Conservation (phyloP, 1,140 invertebrate species). For the Trigoniulus corallinus region DNA sequence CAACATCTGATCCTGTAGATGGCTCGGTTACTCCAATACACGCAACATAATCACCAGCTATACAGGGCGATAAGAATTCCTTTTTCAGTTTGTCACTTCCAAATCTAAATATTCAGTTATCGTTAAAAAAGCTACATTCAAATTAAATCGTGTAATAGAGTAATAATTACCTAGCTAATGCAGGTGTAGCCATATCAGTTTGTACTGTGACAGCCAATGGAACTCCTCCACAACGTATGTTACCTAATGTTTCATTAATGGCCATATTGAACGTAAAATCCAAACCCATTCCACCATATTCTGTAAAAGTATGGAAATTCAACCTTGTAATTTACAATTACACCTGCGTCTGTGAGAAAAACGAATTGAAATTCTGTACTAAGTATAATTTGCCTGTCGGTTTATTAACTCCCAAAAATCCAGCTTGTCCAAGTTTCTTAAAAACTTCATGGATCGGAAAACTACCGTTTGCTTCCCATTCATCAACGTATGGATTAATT, state of each 20-base stretch:
- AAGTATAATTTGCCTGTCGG: slow-evolving; percentile 23
- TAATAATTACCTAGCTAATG: slow-evolving; percentile 22
- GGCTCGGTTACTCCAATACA: slow-evolving; percentile 40
- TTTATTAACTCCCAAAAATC: slow-evolving; percentile 36
- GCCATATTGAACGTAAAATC: slow-evolving; percentile 39
- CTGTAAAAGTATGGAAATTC: slow-evolving; percentile 20
- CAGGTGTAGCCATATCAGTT: slow-evolving; percentile 36
- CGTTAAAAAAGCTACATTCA: background rate
- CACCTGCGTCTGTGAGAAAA: too few species aligned
- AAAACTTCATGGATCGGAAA: slow-evolving; percentile 39
- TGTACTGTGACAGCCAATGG: slow-evolving; percentile 41
- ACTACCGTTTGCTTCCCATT: slow-evolving; percentile 33
- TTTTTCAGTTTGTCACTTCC: slow-evolving; percentile 37
- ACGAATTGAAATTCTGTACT: too few species aligned
- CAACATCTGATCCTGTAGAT: slow-evolving; percentile 39
- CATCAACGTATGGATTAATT: slow-evolving; percentile 40
- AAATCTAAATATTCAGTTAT: slow-evolving; percentile 23
- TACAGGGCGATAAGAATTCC: slow-evolving; percentile 36
- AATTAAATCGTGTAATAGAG: background rate
- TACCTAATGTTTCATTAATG: slow-evolving; percentile 36
- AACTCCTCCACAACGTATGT: slow-evolving; percentile 34
- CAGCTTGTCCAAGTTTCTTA: slow-evolving; percentile 36
- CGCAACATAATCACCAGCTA: slow-evolving; percentile 36
- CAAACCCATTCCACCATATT: slow-evolving; percentile 40
- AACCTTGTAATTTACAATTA: background rate